These are phyloP conservation scores for Pseudomugil tenellus DNA, from an alignment of 2,797 vertebrate genomes.

Conservation along the genomic window DNA sequence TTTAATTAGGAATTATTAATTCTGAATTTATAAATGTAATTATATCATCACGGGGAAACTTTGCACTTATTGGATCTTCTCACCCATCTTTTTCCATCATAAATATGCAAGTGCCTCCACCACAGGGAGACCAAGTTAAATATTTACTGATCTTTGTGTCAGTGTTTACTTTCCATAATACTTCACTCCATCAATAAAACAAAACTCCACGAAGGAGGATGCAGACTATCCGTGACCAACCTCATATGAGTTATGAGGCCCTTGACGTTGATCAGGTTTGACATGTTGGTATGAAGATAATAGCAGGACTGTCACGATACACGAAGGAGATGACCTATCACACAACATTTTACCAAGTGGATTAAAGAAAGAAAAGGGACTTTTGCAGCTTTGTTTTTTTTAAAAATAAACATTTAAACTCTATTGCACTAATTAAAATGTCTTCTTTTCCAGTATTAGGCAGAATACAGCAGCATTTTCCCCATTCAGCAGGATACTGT, in stretches of 20 bases:
- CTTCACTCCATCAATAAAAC: conserved; percentile 13
- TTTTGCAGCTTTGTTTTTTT: not conserved
- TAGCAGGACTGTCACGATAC: conserved; percentile 60
- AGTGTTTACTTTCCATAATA: not conserved
- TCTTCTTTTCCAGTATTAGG: no score
- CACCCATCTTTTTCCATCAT: not conserved
- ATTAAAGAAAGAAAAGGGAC: conserved; percentile 10
- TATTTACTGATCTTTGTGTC: conserved; percentile 18
- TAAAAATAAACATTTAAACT: conserved; percentile 9
- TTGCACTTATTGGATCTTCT: not conserved
- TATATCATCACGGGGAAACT: conserved; percentile 8
- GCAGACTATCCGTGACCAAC: conserved; percentile 22
- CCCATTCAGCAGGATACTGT: conserved; percentile 16
- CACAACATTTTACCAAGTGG: conserved; percentile 41
- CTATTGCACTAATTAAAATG: not conserved
- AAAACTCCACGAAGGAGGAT: conserved; percentile 14
- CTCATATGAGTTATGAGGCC: conserved; percentile 31
- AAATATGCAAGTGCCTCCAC: conserved; percentile 1
- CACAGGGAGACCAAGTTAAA: not conserved
- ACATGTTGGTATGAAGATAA: conserved; percentile 55
- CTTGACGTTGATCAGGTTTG: conserved; percentile 50
- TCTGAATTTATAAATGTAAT: no score
- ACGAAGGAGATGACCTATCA: conserved; percentile 40
- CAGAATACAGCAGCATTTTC: not conserved
- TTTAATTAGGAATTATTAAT: no score